Evolutionary conservation across 1,140 invertebrate species (phyloP).

Genomic region (Scaptomyza pallida): DNA sequence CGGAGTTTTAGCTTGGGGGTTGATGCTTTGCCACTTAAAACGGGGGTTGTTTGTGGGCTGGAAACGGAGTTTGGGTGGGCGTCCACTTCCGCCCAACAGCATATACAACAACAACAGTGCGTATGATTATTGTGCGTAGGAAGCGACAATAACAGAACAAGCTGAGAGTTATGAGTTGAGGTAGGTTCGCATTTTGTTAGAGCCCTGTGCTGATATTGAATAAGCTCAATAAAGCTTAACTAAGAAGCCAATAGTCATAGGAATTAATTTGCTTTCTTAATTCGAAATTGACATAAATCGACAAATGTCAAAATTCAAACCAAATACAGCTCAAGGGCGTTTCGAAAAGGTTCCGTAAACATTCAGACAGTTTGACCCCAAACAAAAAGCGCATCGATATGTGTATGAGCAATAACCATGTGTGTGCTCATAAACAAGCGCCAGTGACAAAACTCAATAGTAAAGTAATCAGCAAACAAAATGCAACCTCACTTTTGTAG

Average conservation of each 20-base stretch:
- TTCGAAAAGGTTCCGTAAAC: slow-evolving; percentile 67
- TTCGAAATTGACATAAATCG: slow-evolving; percentile 4
- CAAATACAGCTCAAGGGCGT: slow-evolving; percentile 21
- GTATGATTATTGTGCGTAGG: slow-evolving; percentile 65
- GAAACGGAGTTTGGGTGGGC: slow-evolving; percentile 18
- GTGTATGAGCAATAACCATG: slow-evolving; percentile 49
- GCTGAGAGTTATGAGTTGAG: slow-evolving; percentile 60
- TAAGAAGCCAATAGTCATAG: no score
- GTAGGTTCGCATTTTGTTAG: slow-evolving; percentile 55
- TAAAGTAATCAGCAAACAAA: slow-evolving; percentile 71
- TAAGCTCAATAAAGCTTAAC: no score
- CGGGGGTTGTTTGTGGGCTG: slow-evolving; percentile 13
- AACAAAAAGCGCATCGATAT: slow-evolving; percentile 36
- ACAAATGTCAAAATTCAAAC: slow-evolving; percentile 24
- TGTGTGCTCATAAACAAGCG: slow-evolving; percentile 30
- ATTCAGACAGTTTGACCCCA: slow-evolving; percentile 51
- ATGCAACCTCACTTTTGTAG: slow-evolving; percentile 58
- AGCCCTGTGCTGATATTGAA: no score
- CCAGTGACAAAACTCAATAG: slow-evolving; percentile 63
- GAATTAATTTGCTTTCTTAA: no score
- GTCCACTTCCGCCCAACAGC: slow-evolving; percentile 12
- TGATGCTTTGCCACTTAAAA: slow-evolving; percentile 8
- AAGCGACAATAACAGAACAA: slow-evolving; percentile 16
- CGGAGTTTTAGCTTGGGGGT: slow-evolving; percentile 28
- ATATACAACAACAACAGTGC: slow-evolving; percentile 44